Base-by-base conservation (phyloP, 2,888 invertebrate genomes). In the Catocala sponsa region DNA sequence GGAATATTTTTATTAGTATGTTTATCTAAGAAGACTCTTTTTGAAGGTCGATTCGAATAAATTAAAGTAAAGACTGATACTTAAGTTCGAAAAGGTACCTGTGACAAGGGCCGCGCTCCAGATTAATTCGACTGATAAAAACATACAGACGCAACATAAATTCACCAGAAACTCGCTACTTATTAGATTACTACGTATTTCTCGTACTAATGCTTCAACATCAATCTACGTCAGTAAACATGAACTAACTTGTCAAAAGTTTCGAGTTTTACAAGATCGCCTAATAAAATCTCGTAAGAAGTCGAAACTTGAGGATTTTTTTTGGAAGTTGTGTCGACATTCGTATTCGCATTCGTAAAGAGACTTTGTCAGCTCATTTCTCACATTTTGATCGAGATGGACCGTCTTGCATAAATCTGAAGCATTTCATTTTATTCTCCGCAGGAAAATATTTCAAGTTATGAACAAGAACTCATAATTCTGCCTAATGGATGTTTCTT, bases 301-400 rank as follows among this genome's bases (percentile, higher is more conserved):
- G 79, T 73, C 73, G 76, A 65, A 69, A 76, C 74, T 79, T 77
- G 70, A 74, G 71, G 74, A 76, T 83, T 84, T 86, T 84, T 86
- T 83, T 81, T 69, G 64, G 62, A 76, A 82, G 70, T 81, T 79
- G 65, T 77, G 68, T 81, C 78, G 81, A 71, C 79, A 79, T 72
- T 78, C 77, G 72, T 74, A 80, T 74, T 81, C 74, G 68, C 55
- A 46, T 15, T 60, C 46, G 10, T 74, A 79, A 79, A 74, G 77
- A 79, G 76, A 76, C 79, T 88, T 87, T 87, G 86, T 88, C 86
- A 87, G 86, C 86, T 82, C 83, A 84, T 88, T 87, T 83, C 80
- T 85, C 81, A 83, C 74, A 78, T 72, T 79, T 78, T 83, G 84
- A 87, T 85, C 83, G 85, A 81, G 84, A 84, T 79, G 79, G 79